phyloP scores from a whole-genome alignment of 1,140 invertebrate genomes.

The Zaprionus nigranus region DNA sequence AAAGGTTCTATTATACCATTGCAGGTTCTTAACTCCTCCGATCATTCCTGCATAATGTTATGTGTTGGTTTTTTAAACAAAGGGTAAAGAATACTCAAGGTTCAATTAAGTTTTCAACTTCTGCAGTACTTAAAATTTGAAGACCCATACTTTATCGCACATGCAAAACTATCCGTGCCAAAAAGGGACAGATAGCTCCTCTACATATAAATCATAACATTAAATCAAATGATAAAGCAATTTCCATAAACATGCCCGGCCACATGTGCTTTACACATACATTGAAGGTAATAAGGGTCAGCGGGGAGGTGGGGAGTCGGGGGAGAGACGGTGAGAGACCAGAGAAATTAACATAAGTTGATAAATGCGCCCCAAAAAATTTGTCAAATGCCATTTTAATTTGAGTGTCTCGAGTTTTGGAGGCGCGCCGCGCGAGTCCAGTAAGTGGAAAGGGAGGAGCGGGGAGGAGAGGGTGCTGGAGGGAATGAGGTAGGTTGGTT shows the following conservation, averaged over 20 bases:
- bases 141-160: too few relatives aligned
- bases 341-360: conserved; percentile 66
- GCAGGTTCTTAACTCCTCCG: too few relatives aligned
- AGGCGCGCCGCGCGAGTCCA: conserved; percentile 39
- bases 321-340: neutral
- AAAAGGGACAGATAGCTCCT: neutral
- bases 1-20: too few relatives aligned
- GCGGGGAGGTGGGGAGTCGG: too few relatives aligned
- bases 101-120: too few relatives aligned
- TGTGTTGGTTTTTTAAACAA: too few relatives aligned
- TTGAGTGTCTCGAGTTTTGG: conserved; percentile 54
- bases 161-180: neutral
- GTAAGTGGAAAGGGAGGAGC: neutral
- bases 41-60: too few relatives aligned
- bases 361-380: conserved; percentile 68
- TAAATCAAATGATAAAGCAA: conserved; percentile 51
- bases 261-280: too few relatives aligned
- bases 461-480: neutral
- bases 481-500: neutral
- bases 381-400: conserved; percentile 77
- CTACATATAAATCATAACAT: conserved; percentile 33
- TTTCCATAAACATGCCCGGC: conserved; percentile 30
- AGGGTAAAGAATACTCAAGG: too few relatives aligned
- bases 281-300: neutral
- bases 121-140: too few relatives aligned